Evolutionary conservation across 92 coral and sea anemone genomes (phyloP).

Genomic region (Pocillopora grandis): DNA sequence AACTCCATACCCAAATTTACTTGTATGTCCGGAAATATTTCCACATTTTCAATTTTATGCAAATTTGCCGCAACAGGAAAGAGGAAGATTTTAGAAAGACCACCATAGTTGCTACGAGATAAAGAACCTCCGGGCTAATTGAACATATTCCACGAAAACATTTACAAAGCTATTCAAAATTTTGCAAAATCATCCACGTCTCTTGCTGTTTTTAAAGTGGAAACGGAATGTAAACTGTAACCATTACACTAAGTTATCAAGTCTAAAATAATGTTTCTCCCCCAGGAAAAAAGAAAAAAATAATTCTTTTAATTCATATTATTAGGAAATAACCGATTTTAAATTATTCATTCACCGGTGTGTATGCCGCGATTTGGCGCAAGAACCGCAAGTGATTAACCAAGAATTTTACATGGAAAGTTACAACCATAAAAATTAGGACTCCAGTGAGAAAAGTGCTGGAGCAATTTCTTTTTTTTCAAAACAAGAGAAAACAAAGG

Average conservation of each 20-base stretch:
- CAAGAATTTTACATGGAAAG: neutral
- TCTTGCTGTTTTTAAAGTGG: too few species aligned
- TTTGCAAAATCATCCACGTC: too few species aligned
- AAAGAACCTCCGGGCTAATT: neutral
- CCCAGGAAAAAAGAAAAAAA: neutral
- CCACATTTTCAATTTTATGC: neutral
- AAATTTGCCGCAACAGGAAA: neutral
- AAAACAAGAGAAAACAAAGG: neutral
- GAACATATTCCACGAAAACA: neutral
- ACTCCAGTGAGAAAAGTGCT: neutral
- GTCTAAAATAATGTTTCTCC: neutral
- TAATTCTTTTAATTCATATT: neutral
- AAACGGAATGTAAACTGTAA: too few species aligned
- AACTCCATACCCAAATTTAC: neutral
- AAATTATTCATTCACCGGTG: conserved; percentile 14
- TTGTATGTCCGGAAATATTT: neutral
- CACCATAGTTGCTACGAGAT: conserved; percentile 11
- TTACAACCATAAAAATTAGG: neutral
- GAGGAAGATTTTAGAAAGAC: neutral
- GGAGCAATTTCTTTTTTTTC: neutral
- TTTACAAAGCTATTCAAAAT: neutral
- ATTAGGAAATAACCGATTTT: neutral
- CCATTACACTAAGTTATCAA: neutral
- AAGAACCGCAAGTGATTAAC: conserved; percentile 5
- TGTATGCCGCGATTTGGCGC: conserved; percentile 9